Evolutionary conservation across 1,140 invertebrate genomes (phyloP).

Genomic region (Solen grandis): DNA sequence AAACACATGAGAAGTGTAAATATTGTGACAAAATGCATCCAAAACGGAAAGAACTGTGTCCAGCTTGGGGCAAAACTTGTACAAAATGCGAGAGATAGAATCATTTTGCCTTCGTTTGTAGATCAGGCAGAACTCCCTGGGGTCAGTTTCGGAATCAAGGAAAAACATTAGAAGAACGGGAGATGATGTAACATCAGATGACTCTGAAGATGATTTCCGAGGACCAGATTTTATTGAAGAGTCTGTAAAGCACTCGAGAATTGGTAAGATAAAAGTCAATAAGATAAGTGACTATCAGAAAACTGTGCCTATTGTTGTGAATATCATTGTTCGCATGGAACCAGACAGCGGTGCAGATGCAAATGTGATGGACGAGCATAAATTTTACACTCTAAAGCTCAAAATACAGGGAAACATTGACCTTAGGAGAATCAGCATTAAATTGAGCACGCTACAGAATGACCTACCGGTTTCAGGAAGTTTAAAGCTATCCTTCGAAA

Average conservation of each 20-base stretch:
- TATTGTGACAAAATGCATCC: neutral
- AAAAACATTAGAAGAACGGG: constrained; percentile 3
- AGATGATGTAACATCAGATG: neutral
- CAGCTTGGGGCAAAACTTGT: too few relatives aligned
- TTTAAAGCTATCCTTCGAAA: too few relatives aligned
- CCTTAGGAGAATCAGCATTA: too few relatives aligned
- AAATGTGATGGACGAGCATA: too few relatives aligned
- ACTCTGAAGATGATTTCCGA: neutral
- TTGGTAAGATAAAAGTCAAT: constrained; percentile 1
- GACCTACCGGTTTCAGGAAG: too few relatives aligned
- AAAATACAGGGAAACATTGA: too few relatives aligned
- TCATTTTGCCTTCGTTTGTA: neutral
- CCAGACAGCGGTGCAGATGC: too few relatives aligned
- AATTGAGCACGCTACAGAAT: too few relatives aligned
- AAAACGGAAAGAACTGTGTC: neutral
- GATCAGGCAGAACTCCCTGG: neutral
- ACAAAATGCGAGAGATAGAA: too few relatives aligned
- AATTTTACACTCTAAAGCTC: too few relatives aligned
- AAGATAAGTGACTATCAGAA: neutral
- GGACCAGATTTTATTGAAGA: neutral
- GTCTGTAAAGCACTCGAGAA: neutral
- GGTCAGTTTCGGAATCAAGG: neutral
- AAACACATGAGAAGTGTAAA: neutral
- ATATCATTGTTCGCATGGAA: too few relatives aligned
- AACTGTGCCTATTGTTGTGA: too few relatives aligned